These are phyloP conservation scores for Bellardia bayeri DNA, from an alignment of 2,888 invertebrate species.

Conservation along the genomic window DNA sequence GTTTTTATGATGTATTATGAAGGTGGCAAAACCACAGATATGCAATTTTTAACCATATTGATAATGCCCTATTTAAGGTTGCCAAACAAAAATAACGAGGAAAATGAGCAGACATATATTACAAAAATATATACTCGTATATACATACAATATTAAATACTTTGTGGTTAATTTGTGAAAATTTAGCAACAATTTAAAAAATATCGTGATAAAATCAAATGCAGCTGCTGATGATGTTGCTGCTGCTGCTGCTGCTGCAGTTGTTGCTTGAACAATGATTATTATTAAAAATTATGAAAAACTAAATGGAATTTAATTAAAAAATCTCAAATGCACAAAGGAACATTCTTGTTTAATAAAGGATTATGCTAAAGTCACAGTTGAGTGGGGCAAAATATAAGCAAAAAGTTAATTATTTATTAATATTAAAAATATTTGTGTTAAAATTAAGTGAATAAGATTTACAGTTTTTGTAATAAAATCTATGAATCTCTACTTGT, in stretches of 20 bases:
- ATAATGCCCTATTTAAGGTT: not conserved
- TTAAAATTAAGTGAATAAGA: not conserved
- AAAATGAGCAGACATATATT: not conserved
- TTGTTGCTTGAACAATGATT: conserved; percentile 6
- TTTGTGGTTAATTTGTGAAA: conserved; percentile 67
- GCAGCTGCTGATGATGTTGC: not conserved
- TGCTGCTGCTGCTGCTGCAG: not conserved
- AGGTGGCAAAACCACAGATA: conserved; percentile 40
- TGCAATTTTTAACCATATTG: conserved; percentile 10
- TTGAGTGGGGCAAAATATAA: not conserved
- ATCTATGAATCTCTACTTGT: too few species aligned
- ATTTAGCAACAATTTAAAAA: conserved; percentile 52
- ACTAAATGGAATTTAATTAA: conserved; percentile 62
- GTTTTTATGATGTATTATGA: not conserved
- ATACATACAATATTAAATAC: conserved; percentile 37
- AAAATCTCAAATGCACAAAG: conserved; percentile 39
- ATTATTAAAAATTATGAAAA: conserved; percentile 54
- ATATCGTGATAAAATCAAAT: not conserved
- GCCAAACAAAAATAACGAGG: not conserved
- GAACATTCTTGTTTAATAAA: not conserved
- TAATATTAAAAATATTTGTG: not conserved
- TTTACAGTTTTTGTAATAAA: not conserved
- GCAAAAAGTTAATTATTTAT: not conserved
- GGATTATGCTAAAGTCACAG: not conserved
- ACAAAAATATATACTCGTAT: not conserved